Evolutionary conservation across 2,888 invertebrate genomes (phyloP).

Genomic region (Gymnocheta viridis): DNA sequence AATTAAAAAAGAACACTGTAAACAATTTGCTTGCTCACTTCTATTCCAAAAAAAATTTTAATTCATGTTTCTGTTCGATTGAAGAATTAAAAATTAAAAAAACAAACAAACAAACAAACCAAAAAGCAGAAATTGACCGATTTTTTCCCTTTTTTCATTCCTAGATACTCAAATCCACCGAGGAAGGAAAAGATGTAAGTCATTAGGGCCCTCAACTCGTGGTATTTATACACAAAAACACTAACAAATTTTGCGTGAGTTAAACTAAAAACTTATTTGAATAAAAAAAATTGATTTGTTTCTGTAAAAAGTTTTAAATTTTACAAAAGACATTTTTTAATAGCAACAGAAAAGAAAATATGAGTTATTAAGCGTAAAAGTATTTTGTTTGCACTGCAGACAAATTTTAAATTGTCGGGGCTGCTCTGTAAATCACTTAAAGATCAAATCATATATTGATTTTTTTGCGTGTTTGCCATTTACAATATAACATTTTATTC

Average conservation of each 20-base stretch:
- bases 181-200: constrained; percentile 68
- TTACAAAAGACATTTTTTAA: constrained; percentile 1
- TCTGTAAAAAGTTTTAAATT: constrained; percentile 40
- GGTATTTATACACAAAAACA: constrained; percentile 47
- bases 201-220: constrained; percentile 44
- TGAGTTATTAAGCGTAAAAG: too few species aligned
- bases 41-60: constrained; percentile 25
- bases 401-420: too few species aligned
- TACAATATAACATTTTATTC: too few species aligned
- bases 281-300: constrained; percentile 50
- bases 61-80: constrained; percentile 65
- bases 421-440: too few species aligned
- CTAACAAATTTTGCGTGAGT: constrained; percentile 54
- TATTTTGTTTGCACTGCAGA: too few species aligned
- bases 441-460: too few species aligned
- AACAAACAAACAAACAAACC: constrained; percentile 37
- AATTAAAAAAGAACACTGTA: neutral
- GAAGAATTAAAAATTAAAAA: constrained; percentile 60
- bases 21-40: constrained; percentile 4
- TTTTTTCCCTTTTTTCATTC: constrained; percentile 65
- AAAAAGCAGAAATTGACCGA: constrained; percentile 64
- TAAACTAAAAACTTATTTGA: constrained; percentile 20
- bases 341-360: neutral
- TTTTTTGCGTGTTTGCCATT: too few species aligned
- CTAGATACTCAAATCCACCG: constrained; percentile 67